Base-by-base conservation (phyloP, 2,113 vertebrate species). In the Protobothrops flavoviridis region DNA sequence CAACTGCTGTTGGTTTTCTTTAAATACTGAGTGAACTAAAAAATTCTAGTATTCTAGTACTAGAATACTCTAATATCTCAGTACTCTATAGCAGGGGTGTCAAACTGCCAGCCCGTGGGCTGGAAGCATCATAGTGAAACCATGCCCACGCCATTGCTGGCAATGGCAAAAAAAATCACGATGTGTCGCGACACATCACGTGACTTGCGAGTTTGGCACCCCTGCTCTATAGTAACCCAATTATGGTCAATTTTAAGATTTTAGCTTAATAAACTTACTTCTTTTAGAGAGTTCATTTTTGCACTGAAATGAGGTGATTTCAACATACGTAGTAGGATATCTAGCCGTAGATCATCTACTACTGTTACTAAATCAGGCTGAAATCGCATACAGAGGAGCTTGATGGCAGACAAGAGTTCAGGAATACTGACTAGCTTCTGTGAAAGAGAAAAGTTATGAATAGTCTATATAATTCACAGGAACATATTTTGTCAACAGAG, bases 201-300 rank as follows among this genome's bases (percentile, higher is more conserved):
- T 50, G 48, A 50, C 6, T 50, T 50, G 48, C 48, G 1, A 50
- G 48, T 50, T 50, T 50, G 48, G 9, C 1, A 50, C 8, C 8
- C 48, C 8, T 50, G 48, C 8, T 50, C 48, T 50, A 43, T 50
- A 45, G 11, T 74, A 85, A 85, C 3, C 7, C 15, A 74, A 53
- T 74, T 29, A 45, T 13, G 10, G 0, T 74, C 64, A 12, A 55
- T 29, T 57, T 57, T 29, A 57, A 33, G 20, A 87, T 53, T 90
- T 86, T 53, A 81, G 39, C 39, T 9, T 85, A 53, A 11, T 39
- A 88, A 95, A 94, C 97, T 95, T 97, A 99, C 99, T 97, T 99
- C 99, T 98, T 99, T 99, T 94, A 99, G 98, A 45, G 99, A 99
- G 94, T 99, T 99, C 99, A 99, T 99, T 96, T 99, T 99, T 95